Evolutionary conservation across 2,797 vertebrate species (phyloP).

Genomic region (Zenarchopterus dispar): DNA sequence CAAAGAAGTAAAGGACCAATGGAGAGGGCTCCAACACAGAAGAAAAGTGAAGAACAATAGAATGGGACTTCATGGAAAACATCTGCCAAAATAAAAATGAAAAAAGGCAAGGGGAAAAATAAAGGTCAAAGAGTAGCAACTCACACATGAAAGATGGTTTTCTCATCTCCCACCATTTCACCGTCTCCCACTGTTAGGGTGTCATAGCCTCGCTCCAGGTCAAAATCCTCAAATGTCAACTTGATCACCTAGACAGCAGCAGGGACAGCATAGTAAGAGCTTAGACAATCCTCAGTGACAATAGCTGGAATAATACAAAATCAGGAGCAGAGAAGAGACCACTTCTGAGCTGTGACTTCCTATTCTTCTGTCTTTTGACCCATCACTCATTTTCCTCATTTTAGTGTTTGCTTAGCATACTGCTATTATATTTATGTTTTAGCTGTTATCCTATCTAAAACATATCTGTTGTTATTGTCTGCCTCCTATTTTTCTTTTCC

Average conservation of each 20-base stretch:
- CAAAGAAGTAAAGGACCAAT: slow-evolving; percentile 16
- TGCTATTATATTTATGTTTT: neutral
- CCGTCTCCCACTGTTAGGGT: slow-evolving; percentile 96
- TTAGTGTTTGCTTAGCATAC: slow-evolving; percentile 20
- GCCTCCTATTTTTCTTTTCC: too few relatives aligned
- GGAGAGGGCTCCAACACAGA: slow-evolving; percentile 13
- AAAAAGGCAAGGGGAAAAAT: slow-evolving; percentile 27
- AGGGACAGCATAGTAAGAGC: slow-evolving; percentile 30
- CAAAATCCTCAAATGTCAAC: slow-evolving; percentile 97
- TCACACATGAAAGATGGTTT: slow-evolving; percentile 97
- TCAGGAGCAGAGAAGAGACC: slow-evolving; percentile 45
- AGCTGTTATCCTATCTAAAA: too few relatives aligned
- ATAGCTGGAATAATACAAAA: slow-evolving; percentile 43
- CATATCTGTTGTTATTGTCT: too few relatives aligned
- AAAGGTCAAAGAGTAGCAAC: slow-evolving; percentile 71
- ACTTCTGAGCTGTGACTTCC: slow-evolving; percentile 50
- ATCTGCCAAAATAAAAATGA: slow-evolving; percentile 29
- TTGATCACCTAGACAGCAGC: slow-evolving; percentile 91
- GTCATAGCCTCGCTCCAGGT: slow-evolving; percentile 97
- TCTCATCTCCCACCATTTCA: slow-evolving; percentile 94
- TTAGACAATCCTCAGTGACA: slow-evolving; percentile 34
- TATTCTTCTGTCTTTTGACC: slow-evolving; percentile 26
- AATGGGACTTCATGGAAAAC: slow-evolving; percentile 40
- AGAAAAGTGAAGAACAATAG: slow-evolving; percentile 32
- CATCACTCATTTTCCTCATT: slow-evolving; percentile 25